A percentile compares a stretch with the other conserved stretches of the same genome.
Evolutionary conservation across 2,888 invertebrate species (phyloP).

Genomic region (Agrochola litura): DNA sequence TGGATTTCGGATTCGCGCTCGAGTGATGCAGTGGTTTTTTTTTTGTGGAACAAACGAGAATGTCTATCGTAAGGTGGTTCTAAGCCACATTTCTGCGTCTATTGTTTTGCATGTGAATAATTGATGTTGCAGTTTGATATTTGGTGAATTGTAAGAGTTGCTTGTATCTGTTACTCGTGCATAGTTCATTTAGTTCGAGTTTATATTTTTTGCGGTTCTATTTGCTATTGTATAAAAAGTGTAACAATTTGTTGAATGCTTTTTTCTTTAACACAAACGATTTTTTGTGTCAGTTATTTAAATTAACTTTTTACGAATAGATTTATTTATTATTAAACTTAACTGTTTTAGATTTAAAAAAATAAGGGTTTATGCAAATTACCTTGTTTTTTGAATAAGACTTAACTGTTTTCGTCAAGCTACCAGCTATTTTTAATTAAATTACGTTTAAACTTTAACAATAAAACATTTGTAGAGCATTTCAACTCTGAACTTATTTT

Average conservation of each 20-base stretch:
- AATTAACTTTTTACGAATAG: background rate
- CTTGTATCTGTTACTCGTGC: conserved; percentile 26
- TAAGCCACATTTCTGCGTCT: conserved; percentile 84
- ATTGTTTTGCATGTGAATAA: conserved; percentile 79
- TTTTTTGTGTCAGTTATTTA: conserved; percentile 14
- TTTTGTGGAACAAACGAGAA: conserved; percentile 56
- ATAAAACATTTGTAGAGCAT: conserved; percentile 21
- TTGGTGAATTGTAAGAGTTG: conserved; percentile 56
- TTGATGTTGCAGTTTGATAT: conserved; percentile 63
- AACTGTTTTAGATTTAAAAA: background rate
- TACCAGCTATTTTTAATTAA: background rate
- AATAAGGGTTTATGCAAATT: background rate
- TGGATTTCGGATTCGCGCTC: conserved; percentile 71
- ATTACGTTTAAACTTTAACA: background rate
- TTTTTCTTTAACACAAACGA: conserved; percentile 3
- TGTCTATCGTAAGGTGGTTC: conserved; percentile 79
- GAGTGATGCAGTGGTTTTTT: conserved; percentile 66
- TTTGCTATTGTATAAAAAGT: conserved; percentile 31
- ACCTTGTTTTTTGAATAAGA: background rate
- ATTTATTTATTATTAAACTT: background rate
- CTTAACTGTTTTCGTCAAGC: background rate
- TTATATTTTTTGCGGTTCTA: conserved; percentile 18
- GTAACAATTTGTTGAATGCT: conserved; percentile 29
- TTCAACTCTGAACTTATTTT: conserved; percentile 62
- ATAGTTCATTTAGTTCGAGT: conserved; percentile 18